Evolutionary conservation across 2,113 vertebrate genomes (phyloP).

Genomic region (Promerops cafer): DNA sequence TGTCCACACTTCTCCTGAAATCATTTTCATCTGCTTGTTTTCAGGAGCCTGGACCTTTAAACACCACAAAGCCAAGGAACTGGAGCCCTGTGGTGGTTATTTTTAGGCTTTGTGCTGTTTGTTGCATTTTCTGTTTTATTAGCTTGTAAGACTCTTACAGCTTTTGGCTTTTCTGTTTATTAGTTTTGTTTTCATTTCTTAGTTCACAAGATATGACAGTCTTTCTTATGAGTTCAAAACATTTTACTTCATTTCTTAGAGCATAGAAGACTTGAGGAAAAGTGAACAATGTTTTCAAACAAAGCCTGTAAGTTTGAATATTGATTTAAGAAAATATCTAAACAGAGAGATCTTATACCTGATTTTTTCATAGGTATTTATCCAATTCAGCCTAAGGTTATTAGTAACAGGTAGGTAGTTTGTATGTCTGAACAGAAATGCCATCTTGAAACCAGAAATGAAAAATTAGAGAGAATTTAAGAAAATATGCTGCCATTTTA

Average conservation of each 20-base stretch:
- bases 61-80: background rate
- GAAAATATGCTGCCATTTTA: background rate
- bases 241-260: background rate
- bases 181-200: background rate
- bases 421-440: background rate
- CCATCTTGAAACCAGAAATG: background rate
- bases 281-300: background rate
- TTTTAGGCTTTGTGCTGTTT: background rate
- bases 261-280: background rate
- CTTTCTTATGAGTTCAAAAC: background rate
- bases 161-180: background rate
- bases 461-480: background rate
- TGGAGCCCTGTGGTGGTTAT: background rate
- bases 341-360: background rate
- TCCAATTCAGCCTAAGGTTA: background rate
- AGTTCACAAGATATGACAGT: background rate
- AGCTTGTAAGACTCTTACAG: background rate
- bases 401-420: background rate
- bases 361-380: background rate
- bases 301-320: background rate
- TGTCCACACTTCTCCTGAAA: accelerated
- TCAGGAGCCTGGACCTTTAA: background rate
- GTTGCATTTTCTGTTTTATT: background rate
- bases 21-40: background rate
- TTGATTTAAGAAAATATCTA: background rate